Base-by-base conservation (phyloP, 2,797 vertebrate species). In the Dendrocincla fuliginosa region DNA sequence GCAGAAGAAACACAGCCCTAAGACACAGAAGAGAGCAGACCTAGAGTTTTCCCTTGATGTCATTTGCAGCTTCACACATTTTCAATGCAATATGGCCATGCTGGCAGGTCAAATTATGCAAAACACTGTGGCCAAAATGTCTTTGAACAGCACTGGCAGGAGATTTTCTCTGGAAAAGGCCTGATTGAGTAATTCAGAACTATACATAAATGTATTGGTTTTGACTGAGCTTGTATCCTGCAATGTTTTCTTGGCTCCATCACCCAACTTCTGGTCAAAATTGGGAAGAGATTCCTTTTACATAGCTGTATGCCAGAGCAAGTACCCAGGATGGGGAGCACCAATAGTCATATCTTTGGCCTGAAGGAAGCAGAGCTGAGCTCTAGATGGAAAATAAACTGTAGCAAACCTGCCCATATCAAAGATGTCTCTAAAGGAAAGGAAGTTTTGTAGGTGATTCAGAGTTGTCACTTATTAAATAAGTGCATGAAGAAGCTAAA, bases 131-230 rank as follows among this genome's bases (percentile, higher is more conserved):
- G 50, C 25, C 32, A 84, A 76, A 76, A 49, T 22, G 2, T 35
- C 18, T 73, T 84, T 44, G 50, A 81, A 82, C 7, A 50, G 22
- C 24, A 61, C 15, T 73, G 27, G 50, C n/a, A 68, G n/a, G 44
- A 61, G 0, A 39, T 69, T 86, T 68, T 27, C 12, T 50, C 37
- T 44, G n/a, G 32, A 64, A 91, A 80, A 16, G 8, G 2, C 4
- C 17, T 63, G 28, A 41, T 6, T 37, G 56, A 37, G 6, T 44
- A 20, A 42, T 28, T 70, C 41, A 86, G 68, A 90, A 44, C 5
- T 1, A 1, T 22, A 37, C 0, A 0, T 83, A 61, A 77, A 4
- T 0, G 0, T 9, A 28, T 11, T 55, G 55, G 10, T 60, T 84
- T 88, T 0, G 0, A 46, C 6, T 0, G 2, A 63, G 15, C 19